Evolutionary conservation across 2,888 invertebrate species (phyloP).

Genomic region (Urechis unicinctus): DNA sequence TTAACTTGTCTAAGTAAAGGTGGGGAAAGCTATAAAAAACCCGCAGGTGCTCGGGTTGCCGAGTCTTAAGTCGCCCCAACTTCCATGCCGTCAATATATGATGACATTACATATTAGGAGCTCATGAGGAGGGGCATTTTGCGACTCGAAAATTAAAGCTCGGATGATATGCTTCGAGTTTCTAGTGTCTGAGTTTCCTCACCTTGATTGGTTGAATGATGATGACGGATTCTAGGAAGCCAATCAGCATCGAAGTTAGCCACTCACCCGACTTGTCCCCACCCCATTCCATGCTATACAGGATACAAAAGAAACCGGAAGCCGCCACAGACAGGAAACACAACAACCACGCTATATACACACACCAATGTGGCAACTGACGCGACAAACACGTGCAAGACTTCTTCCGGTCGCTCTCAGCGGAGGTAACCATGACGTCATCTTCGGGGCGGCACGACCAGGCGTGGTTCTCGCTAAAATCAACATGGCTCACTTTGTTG

Average conservation of each 20-base stretch:
- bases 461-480: neutral
- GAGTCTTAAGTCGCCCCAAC: too few species aligned
- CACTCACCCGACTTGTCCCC: conserved; percentile 49
- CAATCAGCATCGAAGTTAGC: conserved; percentile 41
- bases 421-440: too few species aligned
- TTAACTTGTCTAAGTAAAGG: too few species aligned
- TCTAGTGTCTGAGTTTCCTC: too few species aligned
- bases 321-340: conserved; percentile 26
- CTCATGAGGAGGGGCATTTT: too few species aligned
- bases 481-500: neutral
- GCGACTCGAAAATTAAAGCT: too few species aligned
- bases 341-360: conserved; percentile 14
- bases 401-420: neutral
- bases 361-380: conserved; percentile 14
- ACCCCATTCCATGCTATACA: conserved; percentile 52
- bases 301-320: conserved; percentile 47
- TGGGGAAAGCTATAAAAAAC: too few species aligned
- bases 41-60: too few species aligned
- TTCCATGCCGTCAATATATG: too few species aligned
- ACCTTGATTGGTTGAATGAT: conserved; percentile 39
- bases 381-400: neutral
- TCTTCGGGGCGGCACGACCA: too few species aligned
- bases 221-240: conserved; percentile 30
- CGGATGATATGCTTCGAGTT: too few species aligned
- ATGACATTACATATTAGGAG: too few species aligned